phyloP scores from a whole-genome alignment of 2,888 invertebrate species.

The Agrotis puta region DNA sequence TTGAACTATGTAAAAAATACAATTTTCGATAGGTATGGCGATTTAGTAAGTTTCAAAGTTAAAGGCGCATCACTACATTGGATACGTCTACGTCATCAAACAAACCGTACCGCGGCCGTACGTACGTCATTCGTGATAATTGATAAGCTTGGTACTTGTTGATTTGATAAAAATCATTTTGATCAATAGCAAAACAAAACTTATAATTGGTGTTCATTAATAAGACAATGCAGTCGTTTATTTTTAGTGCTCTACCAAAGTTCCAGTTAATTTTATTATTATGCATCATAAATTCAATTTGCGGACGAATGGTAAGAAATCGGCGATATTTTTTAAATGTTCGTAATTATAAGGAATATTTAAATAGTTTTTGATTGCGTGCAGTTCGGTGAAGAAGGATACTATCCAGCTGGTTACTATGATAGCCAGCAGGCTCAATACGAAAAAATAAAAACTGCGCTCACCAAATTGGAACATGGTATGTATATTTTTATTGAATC shows the following conservation, averaged over 20 bases:
- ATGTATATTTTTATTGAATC: slow-evolving; percentile 15
- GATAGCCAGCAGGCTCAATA: slow-evolving; percentile 68
- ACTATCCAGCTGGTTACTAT: slow-evolving; percentile 75
- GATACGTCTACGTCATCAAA: slow-evolving; percentile 61
- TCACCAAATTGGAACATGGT: slow-evolving; percentile 82
- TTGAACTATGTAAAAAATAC: no score
- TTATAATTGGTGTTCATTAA: slow-evolving; percentile 27
- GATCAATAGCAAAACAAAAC: slow-evolving; percentile 63
- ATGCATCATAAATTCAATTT: slow-evolving; percentile 68
- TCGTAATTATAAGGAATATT: slow-evolving; percentile 1
- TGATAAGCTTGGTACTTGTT: slow-evolving; percentile 71
- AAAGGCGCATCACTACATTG: slow-evolving; percentile 43
- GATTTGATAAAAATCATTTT: slow-evolving; percentile 66
- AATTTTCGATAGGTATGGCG: no score
- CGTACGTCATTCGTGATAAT: slow-evolving; percentile 67
- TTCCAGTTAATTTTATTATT: slow-evolving; percentile 67
- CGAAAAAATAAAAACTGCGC: slow-evolving; percentile 75
- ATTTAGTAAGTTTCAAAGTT: slow-evolving; percentile 38
- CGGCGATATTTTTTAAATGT: slow-evolving; percentile 24
- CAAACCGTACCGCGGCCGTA: slow-evolving; percentile 41
- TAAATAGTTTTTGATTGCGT: slow-evolving; percentile 43
- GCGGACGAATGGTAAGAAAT: slow-evolving; percentile 77
- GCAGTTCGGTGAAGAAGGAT: slow-evolving; percentile 79
- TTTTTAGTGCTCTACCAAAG: slow-evolving; percentile 55
- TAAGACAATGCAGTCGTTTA: slow-evolving; percentile 69